Conservation (phyloP, 2,888 invertebrate genomes). For the Candidula unifasciata region DNA sequence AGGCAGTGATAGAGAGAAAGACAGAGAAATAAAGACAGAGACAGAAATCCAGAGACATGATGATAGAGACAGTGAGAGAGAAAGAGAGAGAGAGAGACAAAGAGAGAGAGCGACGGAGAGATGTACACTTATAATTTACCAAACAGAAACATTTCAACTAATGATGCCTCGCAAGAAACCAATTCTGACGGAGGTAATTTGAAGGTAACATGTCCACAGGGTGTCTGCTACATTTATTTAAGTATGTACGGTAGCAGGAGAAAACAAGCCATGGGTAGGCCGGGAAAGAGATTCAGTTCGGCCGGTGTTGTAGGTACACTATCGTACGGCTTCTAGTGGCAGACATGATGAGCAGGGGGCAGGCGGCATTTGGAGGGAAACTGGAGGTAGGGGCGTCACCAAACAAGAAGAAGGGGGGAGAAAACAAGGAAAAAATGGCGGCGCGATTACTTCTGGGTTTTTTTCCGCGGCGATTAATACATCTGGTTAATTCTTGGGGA, state of each 20-base stretch:
- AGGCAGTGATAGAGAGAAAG: neutral
- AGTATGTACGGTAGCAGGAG: neutral
- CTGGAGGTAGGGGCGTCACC: neutral
- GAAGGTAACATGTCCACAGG: neutral
- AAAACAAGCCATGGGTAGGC: neutral
- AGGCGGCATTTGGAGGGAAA: neutral
- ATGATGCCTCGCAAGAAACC: too few relatives aligned
- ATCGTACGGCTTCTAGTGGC: neutral
- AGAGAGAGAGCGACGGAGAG: neutral
- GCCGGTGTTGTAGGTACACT: neutral
- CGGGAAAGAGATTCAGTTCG: neutral
- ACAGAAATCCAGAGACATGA: neutral
- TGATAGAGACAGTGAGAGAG: neutral
- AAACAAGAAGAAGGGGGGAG: neutral
- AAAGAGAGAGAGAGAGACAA: neutral
- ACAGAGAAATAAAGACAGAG: neutral
- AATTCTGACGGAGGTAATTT: too few relatives aligned
- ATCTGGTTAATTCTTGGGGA: neutral
- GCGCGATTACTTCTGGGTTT: neutral
- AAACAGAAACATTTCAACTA: too few relatives aligned
- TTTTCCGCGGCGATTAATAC: neutral
- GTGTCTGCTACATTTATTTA: neutral
- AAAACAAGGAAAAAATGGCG: neutral
- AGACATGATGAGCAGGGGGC: neutral
- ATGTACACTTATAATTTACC: neutral